Evolutionary conservation across 2,113 vertebrate genomes (phyloP), one percentile per base, ranked within the genome.

Genomic region (Colius striatus): DNA sequence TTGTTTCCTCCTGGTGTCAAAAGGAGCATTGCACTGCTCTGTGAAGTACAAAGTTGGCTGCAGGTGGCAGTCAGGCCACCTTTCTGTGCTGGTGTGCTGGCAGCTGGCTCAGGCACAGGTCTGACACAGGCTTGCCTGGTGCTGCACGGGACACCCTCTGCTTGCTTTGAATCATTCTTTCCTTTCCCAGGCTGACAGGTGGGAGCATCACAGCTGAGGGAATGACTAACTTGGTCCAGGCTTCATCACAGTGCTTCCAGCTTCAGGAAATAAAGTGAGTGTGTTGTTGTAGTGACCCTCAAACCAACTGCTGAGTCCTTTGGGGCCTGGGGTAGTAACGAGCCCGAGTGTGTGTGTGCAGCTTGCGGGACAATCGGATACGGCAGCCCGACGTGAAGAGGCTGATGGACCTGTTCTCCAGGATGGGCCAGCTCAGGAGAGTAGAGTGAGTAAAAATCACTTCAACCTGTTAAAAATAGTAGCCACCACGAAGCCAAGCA

Each of bases 251-350:
- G 62, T 99, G 98, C 83, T 97, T 91, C 17, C 80, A 97, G 55
- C 97, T 99, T 71, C 97, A 98, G 80, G 98, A 99, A 62, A 93
- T 99, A 79, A 98, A 98, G 99, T 99, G 98, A 97, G 97, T 98
- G 17, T 54, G 29, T 21, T 27, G 45, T 57, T 50, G 62, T 68
- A 85, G 2, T 32, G 43, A 7, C 32, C 22, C 51, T 61, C 16
- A 51, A 53, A 65, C 15, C 75, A 70, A 3, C 20, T 5, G 1
- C 20, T 48, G 2, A 0, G 62, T 73, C 32, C 53, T 1, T 18
- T 34, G 32, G 54, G 15, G 16, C 12, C 18, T 67, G 34, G 26
- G 20, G 2, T 30, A 2, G 34, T 90, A 26, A 94, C 41, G 38
- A 20, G 29, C 55, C 7, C 25, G 32, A 72, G 65, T 66, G 71